These are phyloP conservation scores for Aphis craccivora DNA, from an alignment of 1,140 invertebrate genomes.

Conservation along the genomic window DNA sequence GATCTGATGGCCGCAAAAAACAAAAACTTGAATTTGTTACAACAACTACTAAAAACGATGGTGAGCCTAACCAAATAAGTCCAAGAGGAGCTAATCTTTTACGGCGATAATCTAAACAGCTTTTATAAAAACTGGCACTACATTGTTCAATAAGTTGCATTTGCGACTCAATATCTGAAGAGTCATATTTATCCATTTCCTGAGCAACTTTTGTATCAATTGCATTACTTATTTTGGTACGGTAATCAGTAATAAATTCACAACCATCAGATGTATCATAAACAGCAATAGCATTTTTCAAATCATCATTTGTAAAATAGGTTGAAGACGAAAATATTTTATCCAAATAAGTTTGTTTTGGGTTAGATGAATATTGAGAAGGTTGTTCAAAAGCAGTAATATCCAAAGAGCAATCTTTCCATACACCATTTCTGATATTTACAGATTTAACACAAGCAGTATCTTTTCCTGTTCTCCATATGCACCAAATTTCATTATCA, in stretches of 20 bases:
- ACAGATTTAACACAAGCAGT: constrained; percentile 39
- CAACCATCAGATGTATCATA: constrained; percentile 50
- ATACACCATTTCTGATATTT: constrained; percentile 22
- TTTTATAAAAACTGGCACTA: constrained; percentile 55
- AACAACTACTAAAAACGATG: constrained; percentile 45
- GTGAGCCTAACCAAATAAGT: constrained; percentile 33
- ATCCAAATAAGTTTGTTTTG: constrained; percentile 47
- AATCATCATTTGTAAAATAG: constrained; percentile 50
- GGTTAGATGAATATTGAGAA: not conserved
- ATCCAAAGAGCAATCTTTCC: constrained; percentile 49
- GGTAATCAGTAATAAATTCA: constrained; percentile 41
- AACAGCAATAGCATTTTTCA: constrained; percentile 56
- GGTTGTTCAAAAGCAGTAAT: constrained; percentile 47
- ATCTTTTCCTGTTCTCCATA: constrained; percentile 55
- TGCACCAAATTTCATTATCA: constrained; percentile 51
- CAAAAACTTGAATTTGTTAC: constrained; percentile 56
- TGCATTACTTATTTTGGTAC: constrained; percentile 47
- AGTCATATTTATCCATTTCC: constrained; percentile 55
- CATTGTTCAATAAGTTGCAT: constrained; percentile 52
- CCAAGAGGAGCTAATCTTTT: constrained; percentile 53
- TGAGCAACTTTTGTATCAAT: constrained; percentile 55
- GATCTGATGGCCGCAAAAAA: constrained; percentile 47
- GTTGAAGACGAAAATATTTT: constrained; percentile 51
- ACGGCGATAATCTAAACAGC: constrained; percentile 51
- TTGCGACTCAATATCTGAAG: constrained; percentile 41